phyloP scores from a whole-genome alignment of 2,888 invertebrate species.

The Lacanobia wlatinum region DNA sequence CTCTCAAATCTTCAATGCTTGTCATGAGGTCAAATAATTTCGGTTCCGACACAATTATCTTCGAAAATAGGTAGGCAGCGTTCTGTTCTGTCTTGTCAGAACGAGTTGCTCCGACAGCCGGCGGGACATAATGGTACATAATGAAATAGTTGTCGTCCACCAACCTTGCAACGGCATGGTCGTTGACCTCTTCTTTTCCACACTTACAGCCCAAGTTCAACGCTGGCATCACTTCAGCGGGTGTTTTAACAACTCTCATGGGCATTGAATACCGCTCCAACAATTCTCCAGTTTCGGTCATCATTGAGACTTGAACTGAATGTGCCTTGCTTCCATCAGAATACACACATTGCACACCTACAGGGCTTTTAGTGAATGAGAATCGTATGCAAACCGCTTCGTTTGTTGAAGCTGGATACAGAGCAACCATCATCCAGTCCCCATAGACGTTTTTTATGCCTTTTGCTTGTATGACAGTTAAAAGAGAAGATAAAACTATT shows the following conservation, averaged over 20 bases:
- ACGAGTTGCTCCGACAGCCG: slow-evolving; percentile 17
- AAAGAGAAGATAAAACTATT: slow-evolving; percentile 16
- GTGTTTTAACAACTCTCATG: slow-evolving; percentile 33
- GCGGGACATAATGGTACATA: slow-evolving; percentile 39
- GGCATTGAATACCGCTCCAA: slow-evolving; percentile 45
- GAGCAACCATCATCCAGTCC: slow-evolving; percentile 46
- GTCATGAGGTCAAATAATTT: slow-evolving; percentile 42
- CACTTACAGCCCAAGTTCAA: slow-evolving; percentile 40
- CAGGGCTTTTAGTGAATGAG: slow-evolving; percentile 37
- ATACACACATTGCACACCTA: slow-evolving; percentile 22
- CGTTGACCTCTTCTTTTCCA: slow-evolving; percentile 37
- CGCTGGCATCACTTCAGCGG: slow-evolving; percentile 32
- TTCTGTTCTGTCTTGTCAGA: slow-evolving; percentile 26
- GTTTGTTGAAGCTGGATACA: slow-evolving; percentile 34
- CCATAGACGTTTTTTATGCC: slow-evolving; percentile 30
- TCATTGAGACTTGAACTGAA: slow-evolving; percentile 45
- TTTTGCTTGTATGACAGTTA: slow-evolving; percentile 17
- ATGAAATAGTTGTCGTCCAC: slow-evolving; percentile 40
- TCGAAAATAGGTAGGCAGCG: slow-evolving; percentile 44
- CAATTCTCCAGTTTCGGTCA: slow-evolving; percentile 33
- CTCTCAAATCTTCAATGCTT: slow-evolving; percentile 41
- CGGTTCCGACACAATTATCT: slow-evolving; percentile 35
- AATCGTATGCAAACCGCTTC: slow-evolving; percentile 32
- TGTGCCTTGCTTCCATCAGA: slow-evolving; percentile 37
- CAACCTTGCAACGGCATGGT: slow-evolving; percentile 42